phyloP scores from a whole-genome alignment of 2,888 invertebrate genomes.

The Epirrhoe tristata region DNA sequence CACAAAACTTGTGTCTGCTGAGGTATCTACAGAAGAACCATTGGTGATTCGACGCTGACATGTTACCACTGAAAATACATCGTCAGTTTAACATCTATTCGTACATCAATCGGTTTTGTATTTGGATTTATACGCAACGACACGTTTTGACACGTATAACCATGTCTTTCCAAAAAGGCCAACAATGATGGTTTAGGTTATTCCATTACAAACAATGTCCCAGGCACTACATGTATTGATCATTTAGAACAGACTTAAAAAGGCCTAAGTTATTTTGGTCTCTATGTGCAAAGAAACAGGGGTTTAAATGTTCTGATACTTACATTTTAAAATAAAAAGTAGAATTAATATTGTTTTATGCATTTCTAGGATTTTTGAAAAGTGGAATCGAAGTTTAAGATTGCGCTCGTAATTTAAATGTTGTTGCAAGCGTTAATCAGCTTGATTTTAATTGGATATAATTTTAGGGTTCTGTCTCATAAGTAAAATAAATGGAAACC shows the following conservation, averaged over 20 bases:
- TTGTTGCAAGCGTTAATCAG: not conserved
- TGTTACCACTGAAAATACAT: not conserved
- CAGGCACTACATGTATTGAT: too few species aligned
- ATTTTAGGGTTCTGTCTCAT: not conserved
- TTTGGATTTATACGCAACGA: too few species aligned
- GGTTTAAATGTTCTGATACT: not conserved
- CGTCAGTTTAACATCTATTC: too few species aligned
- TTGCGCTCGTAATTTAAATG: not conserved
- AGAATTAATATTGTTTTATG: not conserved
- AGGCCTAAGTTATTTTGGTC: not conserved
- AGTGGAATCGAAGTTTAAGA: not conserved
- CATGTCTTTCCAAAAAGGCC: too few species aligned
- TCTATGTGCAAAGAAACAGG: not conserved
- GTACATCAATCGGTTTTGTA: too few species aligned
- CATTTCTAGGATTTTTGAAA: not conserved
- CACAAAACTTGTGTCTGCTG: slow-evolving; percentile 18
- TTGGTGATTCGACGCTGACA: not conserved
- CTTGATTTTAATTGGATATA: not conserved
- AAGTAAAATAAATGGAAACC: too few species aligned
- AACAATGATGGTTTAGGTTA: too few species aligned
- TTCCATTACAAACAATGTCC: too few species aligned
- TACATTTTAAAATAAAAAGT: not conserved
- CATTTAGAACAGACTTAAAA: too few species aligned
- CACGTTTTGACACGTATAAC: too few species aligned
- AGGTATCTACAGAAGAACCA: not conserved